These are phyloP conservation scores for Ctenochaetus hawaiiensis DNA, from an alignment of 2,797 vertebrate genomes.

Conservation along the genomic window DNA sequence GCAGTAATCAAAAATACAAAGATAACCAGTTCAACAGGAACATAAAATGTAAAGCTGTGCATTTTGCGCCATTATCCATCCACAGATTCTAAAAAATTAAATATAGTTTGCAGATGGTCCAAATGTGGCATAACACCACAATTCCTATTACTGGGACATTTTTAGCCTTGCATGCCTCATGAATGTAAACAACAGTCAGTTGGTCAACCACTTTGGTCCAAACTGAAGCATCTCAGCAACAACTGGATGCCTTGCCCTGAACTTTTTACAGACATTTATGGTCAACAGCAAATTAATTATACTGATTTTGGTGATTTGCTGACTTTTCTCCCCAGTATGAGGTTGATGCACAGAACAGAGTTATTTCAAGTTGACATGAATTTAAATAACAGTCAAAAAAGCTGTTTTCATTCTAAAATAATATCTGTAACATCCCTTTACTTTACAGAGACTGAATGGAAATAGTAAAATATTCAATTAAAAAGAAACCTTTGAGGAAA, in stretches of 20 bases:
- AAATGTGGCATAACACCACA: too few species aligned
- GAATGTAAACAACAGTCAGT: too few species aligned
- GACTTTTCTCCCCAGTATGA: background rate
- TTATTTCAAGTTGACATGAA: background rate
- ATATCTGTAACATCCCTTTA: constrained; percentile 5
- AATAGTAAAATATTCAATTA: background rate
- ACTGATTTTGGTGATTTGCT: background rate
- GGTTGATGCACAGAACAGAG: background rate
- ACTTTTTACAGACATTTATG: background rate
- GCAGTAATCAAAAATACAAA: background rate
- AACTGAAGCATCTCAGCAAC: too few species aligned
- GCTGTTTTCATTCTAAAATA: background rate
- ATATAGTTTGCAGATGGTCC: too few species aligned
- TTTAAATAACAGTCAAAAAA: too few species aligned
- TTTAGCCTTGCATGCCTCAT: background rate
- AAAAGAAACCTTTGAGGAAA: background rate
- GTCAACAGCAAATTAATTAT: background rate
- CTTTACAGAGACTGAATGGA: background rate
- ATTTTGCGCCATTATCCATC: background rate
- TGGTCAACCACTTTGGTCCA: too few species aligned
- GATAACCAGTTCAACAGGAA: background rate
- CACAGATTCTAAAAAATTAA: background rate
- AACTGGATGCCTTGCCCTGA: background rate
- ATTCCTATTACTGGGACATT: background rate
- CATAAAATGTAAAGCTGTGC: background rate